A percentile compares a stretch with the other conserved stretches of the same genome.
phyloP scores from a whole-genome alignment of 2,113 vertebrate species.

The Natator depressus region DNA sequence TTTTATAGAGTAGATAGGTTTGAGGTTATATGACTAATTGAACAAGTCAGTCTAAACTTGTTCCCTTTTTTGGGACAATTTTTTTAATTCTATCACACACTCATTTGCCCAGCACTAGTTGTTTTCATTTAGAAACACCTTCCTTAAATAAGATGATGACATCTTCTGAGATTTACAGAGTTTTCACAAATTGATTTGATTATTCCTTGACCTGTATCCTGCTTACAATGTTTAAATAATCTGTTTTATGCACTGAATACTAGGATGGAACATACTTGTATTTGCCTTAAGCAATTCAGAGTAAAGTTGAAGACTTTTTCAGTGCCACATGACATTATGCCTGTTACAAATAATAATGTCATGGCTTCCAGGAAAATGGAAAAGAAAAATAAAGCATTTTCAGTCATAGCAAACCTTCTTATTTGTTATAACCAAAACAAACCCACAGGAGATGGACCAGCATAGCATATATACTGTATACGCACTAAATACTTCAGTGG shows the following conservation, averaged over 20 bases:
- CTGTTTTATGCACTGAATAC: not conserved
- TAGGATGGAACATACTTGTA: not conserved
- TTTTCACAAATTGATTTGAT: not conserved
- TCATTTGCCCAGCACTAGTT: not conserved
- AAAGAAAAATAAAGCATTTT: not conserved
- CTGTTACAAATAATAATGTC: not conserved
- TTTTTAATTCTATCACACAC: not conserved
- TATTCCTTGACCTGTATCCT: not conserved
- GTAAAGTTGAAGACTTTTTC: not conserved
- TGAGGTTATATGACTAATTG: not conserved
- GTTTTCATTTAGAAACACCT: not conserved
- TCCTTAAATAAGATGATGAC: not conserved
- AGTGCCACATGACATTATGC: rapidly evolving
- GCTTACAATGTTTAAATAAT: not conserved
- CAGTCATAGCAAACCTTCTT: not conserved
- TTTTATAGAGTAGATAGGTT: not conserved
- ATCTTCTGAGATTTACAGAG: not conserved
- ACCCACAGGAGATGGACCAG: not conserved
- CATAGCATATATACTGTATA: not conserved
- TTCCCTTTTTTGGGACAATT: not conserved
- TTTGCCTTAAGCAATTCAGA: not conserved
- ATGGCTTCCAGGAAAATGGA: not conserved
- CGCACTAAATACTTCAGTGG: not conserved
- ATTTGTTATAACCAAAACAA: not conserved
- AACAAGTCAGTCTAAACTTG: not conserved